These are phyloP conservation scores for Dolichotis patagonum DNA, from an alignment of 2,113 vertebrate genomes.

Conservation along the genomic window DNA sequence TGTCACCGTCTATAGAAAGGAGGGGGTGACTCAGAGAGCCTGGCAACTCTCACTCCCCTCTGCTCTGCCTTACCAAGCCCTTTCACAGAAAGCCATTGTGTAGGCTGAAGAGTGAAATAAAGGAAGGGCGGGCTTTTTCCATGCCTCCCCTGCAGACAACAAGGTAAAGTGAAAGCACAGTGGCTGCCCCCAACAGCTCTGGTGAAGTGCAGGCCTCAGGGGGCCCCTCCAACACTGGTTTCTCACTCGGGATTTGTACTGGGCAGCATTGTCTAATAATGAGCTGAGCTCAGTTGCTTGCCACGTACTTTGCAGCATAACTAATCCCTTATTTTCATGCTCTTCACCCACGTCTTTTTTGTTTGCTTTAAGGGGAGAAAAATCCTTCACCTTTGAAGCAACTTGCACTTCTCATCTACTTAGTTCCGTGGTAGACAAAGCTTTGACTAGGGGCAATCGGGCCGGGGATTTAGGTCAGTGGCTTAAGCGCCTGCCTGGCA, in stretches of 20 bases:
- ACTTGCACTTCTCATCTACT: constrained; percentile 27
- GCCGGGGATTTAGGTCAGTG: too few relatives aligned
- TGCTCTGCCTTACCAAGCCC: constrained; percentile 72
- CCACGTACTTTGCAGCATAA: constrained; percentile 69
- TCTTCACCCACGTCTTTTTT: constrained; percentile 71
- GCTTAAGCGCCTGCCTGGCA: too few relatives aligned
- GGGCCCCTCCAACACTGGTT: constrained; percentile 63
- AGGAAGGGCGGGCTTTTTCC: constrained; percentile 73
- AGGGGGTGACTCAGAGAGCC: constrained; percentile 49
- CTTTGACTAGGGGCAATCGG: neutral
- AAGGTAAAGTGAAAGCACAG: constrained; percentile 69
- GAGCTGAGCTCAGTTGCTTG: constrained; percentile 65
- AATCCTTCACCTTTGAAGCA: constrained; percentile 69
- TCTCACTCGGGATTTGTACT: constrained; percentile 37
- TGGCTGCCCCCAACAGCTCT: constrained; percentile 59
- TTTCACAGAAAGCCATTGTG: constrained; percentile 77
- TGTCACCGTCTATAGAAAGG: constrained; percentile 43
- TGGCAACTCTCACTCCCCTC: constrained; percentile 57
- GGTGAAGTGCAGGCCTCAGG: constrained; percentile 76
- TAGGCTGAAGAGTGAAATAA: constrained; percentile 75
- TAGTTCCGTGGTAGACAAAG: neutral
- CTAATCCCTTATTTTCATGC: constrained; percentile 74
- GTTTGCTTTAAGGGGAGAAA: constrained; percentile 52
- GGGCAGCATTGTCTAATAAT: constrained; percentile 71
- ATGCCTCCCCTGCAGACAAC: constrained; percentile 64